Evolutionary conservation across 2,113 vertebrate species (phyloP).

Genomic region (Platanista minor): DNA sequence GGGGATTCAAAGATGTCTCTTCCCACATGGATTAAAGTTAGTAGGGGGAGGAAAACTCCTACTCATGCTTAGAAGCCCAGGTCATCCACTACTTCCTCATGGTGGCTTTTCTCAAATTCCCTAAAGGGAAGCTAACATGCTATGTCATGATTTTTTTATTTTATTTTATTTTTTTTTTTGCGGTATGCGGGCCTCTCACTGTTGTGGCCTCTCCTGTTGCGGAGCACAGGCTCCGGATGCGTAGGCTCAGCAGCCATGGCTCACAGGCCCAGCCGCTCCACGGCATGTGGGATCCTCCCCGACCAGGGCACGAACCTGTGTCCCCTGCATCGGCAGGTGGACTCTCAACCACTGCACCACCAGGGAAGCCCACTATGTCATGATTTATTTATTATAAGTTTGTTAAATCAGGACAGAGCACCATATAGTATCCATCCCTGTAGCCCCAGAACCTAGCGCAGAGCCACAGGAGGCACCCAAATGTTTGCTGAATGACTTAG

Average conservation of each 20-base stretch:
- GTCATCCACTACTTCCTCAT: background rate
- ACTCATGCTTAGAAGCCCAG: background rate
- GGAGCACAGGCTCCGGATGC: too few species aligned
- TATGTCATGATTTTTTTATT: background rate
- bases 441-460: background rate
- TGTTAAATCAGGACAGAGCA: background rate
- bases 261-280: too few species aligned
- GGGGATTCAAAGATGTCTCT: background rate
- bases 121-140: background rate
- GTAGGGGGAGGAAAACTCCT: background rate
- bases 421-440: background rate
- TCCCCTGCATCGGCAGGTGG: too few species aligned
- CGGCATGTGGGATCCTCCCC: too few species aligned
- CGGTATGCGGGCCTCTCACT: too few species aligned
- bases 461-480: background rate
- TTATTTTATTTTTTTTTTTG: too few species aligned
- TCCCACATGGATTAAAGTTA: background rate
- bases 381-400: background rate
- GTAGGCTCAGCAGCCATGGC: too few species aligned
- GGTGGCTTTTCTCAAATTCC: background rate
- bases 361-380: too few species aligned
- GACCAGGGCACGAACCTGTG: too few species aligned
- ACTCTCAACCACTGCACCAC: too few species aligned
- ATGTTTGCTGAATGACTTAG: background rate
- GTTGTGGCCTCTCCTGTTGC: too few species aligned